Base-by-base conservation (phyloP, 2,888 invertebrate species). In the Microdon myrmicae region DNA sequence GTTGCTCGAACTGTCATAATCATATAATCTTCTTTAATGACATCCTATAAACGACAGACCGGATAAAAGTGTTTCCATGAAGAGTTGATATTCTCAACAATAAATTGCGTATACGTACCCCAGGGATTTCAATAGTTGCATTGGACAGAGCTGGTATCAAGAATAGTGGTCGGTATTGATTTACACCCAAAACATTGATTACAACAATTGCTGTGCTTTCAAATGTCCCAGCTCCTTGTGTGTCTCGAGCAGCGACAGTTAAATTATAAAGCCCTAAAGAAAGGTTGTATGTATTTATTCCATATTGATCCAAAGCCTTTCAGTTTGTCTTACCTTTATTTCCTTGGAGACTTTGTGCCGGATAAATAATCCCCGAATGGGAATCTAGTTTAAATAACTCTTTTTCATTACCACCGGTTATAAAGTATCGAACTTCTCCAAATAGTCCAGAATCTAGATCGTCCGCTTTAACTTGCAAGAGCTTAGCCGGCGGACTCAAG, bases 81-180 rank as follows among this genome's bases (percentile, higher is more conserved):
- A 8, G 29, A 35, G 12, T 12, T 6, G 14, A 9, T 20, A 5
- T 3, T 12, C 2, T 35, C 22, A 17, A 66, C 26, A 37, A 38
- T 47, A 19, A 6, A 10, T 37, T 16, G 22, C 14, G 14, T 48
- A 44, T 19, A 71, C 74, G 75, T 80, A 92, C 92, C 82, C 94
- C 94, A 0, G 92, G 88, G 68, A 95, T 87, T 76, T 89, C 88
- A 9, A 94, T 86, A 19, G 90, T 90, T 3, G 89, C 84, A 76
- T 90, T 90, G 0, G 87, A 85, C 0, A 86, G 77, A 1, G 89
- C 86, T 0, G 95, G 95, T 73, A 88, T 85, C 4, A 90, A 83
- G 76, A 94, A 94, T 51, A 85, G 84, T 0, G 95, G 96, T 34
- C 88, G 87, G 74, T 92, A 87, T 68, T 90, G 87, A 80, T 94